Evolutionary conservation across 2,888 invertebrate genomes (phyloP).

Genomic region (Boloria euphrosyne): DNA sequence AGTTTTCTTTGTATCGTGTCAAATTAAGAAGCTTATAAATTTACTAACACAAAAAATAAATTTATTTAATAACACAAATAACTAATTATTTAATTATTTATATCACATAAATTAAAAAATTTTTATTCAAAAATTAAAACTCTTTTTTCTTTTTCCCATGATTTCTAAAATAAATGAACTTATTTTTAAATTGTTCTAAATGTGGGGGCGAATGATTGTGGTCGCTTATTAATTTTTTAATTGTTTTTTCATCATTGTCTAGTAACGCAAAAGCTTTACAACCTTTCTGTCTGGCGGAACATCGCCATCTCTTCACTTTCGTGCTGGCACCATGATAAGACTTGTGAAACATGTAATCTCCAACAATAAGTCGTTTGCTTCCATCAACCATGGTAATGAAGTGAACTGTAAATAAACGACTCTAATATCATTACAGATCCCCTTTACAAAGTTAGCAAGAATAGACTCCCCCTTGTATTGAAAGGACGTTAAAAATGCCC

Average conservation of each 20-base stretch:
- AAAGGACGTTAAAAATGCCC: too few species aligned
- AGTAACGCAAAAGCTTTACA: conserved; percentile 43
- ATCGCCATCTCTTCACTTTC: conserved; percentile 38
- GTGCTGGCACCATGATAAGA: conserved; percentile 24
- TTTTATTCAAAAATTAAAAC: background rate
- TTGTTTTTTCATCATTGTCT: conserved; percentile 16
- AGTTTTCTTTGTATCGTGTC: too few species aligned
- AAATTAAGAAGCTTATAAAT: too few species aligned
- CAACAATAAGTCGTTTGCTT: conserved; percentile 29
- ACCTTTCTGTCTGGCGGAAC: conserved; percentile 36
- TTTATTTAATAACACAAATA: too few species aligned
- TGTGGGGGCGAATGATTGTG: conserved; percentile 30
- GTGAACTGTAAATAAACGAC: conserved; percentile 25
- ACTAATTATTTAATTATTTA: too few species aligned
- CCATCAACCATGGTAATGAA: conserved; percentile 38
- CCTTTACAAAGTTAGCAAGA: too few species aligned
- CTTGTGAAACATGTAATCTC: conserved; percentile 34
- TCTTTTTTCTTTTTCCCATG: background rate
- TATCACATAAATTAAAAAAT: too few species aligned
- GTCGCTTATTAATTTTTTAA: conserved; percentile 19
- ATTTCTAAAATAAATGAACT: conserved; percentile 13
- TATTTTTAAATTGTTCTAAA: conserved; percentile 10
- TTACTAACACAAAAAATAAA: too few species aligned
- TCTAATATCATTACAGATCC: background rate
- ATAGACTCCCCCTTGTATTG: too few species aligned